phyloP scores from a whole-genome alignment of 2,113 vertebrate genomes.

The Suncus etruscus region DNA sequence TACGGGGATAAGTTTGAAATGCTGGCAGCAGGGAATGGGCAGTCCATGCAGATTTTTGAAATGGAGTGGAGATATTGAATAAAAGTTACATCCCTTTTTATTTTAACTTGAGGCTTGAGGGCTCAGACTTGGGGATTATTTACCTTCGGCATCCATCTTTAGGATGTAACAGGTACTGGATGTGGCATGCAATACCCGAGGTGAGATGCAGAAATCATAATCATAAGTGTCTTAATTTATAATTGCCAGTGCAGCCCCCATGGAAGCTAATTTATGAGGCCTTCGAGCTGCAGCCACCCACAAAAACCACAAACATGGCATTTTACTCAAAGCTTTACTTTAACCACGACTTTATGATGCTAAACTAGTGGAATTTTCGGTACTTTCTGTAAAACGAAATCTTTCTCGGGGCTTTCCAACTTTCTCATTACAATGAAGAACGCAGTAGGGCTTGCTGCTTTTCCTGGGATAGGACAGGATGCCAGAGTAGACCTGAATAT shows the following conservation, averaged over 20 bases:
- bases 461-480: neutral
- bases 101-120: neutral
- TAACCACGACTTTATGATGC: slow-evolving; percentile 90
- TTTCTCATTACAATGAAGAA: slow-evolving; percentile 77
- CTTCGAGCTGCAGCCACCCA: slow-evolving; percentile 87
- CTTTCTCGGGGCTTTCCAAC: slow-evolving; percentile 89
- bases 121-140: neutral
- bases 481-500: too few species aligned
- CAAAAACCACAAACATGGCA: slow-evolving; percentile 89
- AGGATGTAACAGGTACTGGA: slow-evolving; percentile 44
- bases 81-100: neutral
- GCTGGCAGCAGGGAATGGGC: too few species aligned
- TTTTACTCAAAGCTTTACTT: slow-evolving; percentile 88
- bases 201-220: slow-evolving; percentile 53
- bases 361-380: slow-evolving; percentile 91
- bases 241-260: slow-evolving; percentile 78
- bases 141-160: neutral
- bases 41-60: too few species aligned
- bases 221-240: slow-evolving; percentile 11
- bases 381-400: slow-evolving; percentile 91
- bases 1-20: neutral
- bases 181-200: neutral
- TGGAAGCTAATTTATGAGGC: slow-evolving; percentile 66
- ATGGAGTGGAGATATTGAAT: neutral
- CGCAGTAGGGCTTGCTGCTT: slow-evolving; percentile 44